These are phyloP conservation scores for Bombycilla garrulus DNA, from an alignment of 2,113 vertebrate species.

Conservation along the genomic window DNA sequence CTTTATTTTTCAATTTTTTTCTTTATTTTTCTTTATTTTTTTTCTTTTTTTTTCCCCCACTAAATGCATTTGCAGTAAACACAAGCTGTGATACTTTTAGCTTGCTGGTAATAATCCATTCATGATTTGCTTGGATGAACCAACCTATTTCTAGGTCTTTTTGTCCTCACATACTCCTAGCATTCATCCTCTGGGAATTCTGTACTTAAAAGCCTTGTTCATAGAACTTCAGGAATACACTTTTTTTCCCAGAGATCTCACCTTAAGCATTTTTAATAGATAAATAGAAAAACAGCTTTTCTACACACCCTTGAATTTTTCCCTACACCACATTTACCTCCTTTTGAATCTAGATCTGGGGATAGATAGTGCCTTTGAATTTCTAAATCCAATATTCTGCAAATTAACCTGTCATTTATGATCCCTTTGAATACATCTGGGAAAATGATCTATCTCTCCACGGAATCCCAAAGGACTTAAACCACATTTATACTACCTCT, in stretches of 20 bases:
- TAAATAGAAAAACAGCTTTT: background rate
- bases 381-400: background rate
- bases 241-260: background rate
- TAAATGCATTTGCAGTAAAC: background rate
- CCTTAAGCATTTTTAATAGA: background rate
- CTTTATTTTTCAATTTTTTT: rapidly evolving
- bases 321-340: background rate
- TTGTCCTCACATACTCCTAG: background rate
- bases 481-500: background rate
- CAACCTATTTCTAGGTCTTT: background rate
- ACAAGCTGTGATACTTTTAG: background rate
- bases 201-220: background rate
- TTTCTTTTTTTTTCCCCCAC: rapidly evolving
- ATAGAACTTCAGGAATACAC: background rate
- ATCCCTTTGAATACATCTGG: background rate
- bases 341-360: background rate
- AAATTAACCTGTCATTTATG: background rate
- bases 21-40: rapidly evolving
- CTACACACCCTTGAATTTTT: background rate
- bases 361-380: background rate
- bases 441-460: background rate
- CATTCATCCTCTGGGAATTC: background rate
- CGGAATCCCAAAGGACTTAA: background rate
- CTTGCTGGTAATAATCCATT: background rate
- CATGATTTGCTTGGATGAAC: background rate